Conservation (phyloP, 2,888 invertebrate species). For the Rhamnusium bicolor region DNA sequence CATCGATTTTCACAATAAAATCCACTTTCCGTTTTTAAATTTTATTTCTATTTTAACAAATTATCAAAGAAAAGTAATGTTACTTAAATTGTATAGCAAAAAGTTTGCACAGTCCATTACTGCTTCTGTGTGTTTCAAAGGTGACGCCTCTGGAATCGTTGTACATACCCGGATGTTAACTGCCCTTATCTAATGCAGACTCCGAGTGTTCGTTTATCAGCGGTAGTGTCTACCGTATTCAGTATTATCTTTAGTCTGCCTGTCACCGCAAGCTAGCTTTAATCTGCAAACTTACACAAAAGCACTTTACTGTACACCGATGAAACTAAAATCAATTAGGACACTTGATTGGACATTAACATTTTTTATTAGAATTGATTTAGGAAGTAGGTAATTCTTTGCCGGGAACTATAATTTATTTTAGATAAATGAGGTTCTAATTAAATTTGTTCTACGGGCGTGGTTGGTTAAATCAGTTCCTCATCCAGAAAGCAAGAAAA, state of each 20-base stretch:
- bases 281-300: constrained; percentile 27
- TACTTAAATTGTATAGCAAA: too few relatives aligned
- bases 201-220: constrained; percentile 33
- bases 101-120: too few relatives aligned
- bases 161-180: constrained; percentile 17
- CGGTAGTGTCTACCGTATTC: constrained; percentile 31
- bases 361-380: not conserved
- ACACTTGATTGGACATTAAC: constrained; percentile 20
- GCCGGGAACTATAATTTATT: not conserved
- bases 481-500: too few relatives aligned
- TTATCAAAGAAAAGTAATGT: too few relatives aligned
- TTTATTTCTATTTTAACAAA: too few relatives aligned
- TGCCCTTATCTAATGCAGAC: constrained; percentile 34
- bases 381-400: not conserved
- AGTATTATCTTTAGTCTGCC: constrained; percentile 31
- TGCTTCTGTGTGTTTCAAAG: not conserved
- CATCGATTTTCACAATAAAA: too few relatives aligned
- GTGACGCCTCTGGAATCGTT: not conserved
- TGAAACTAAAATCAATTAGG: constrained; percentile 25
- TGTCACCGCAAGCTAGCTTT: constrained; percentile 28
- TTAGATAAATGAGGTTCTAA: too few relatives aligned
- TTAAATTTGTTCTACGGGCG: too few relatives aligned
- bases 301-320: constrained; percentile 17
- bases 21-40: too few relatives aligned
- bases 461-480: too few relatives aligned